Percentiles rank a stretch among this genome's conserved stretches.
Conservation (phyloP, 1,140 invertebrate species). For the Delia radicum region DNA sequence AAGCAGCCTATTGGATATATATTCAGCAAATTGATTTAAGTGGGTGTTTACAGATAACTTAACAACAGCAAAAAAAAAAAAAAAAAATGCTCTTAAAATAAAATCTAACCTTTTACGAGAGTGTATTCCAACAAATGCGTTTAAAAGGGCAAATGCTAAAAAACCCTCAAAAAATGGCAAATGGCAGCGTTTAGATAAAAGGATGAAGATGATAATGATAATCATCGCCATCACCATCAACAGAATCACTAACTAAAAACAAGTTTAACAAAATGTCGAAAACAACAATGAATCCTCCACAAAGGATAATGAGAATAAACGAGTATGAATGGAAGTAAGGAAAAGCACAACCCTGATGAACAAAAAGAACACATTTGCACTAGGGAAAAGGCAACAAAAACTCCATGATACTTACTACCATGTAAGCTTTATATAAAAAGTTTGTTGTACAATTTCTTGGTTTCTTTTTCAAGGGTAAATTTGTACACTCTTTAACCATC, state of each 20-base stretch:
- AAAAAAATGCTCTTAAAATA: slow-evolving; percentile 49
- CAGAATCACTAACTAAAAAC: slow-evolving; percentile 1
- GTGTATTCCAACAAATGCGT: slow-evolving; percentile 18
- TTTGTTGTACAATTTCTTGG: too few relatives aligned
- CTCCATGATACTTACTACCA: too few relatives aligned
- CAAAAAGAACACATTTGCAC: not conserved
- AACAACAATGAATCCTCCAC: slow-evolving; percentile 5
- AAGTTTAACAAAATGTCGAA: not conserved
- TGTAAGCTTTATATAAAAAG: too few relatives aligned
- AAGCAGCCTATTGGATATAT: too few relatives aligned
- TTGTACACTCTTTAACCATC: too few relatives aligned
- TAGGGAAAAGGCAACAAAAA: too few relatives aligned
- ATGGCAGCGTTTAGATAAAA: slow-evolving; percentile 54
- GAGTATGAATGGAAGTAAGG: not conserved
- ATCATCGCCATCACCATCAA: slow-evolving; percentile 46
- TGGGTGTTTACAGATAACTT: slow-evolving; percentile 54
- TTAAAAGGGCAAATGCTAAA: slow-evolving; percentile 47
- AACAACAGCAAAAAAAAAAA: slow-evolving; percentile 25
- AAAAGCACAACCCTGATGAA: slow-evolving; percentile 11
- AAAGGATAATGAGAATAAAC: not conserved
- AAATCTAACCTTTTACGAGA: slow-evolving; percentile 27
- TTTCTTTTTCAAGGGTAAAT: too few relatives aligned
- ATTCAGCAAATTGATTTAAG: slow-evolving; percentile 55
- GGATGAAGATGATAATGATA: slow-evolving; percentile 9
- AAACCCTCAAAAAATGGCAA: slow-evolving; percentile 52